Evolutionary conservation across 2,888 invertebrate species (phyloP).

Genomic region (Axea sp.): DNA sequence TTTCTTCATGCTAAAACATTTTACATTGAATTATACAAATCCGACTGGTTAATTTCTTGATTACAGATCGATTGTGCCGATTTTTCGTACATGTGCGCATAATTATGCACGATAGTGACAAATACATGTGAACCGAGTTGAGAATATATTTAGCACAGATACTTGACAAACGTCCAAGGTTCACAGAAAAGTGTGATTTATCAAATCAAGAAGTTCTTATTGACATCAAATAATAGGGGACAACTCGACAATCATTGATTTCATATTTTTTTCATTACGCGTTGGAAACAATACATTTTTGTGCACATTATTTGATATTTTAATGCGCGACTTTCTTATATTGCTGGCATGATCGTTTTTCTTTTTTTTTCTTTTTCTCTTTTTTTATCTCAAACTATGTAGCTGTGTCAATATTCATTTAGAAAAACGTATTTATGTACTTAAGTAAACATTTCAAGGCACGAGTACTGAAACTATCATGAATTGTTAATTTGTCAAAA

Average conservation of each 20-base stretch:
- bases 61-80: not conserved
- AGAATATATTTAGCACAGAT: constrained; percentile 48
- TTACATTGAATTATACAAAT: constrained; percentile 3
- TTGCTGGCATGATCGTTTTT: no score
- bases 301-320: not conserved
- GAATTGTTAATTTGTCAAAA: no score
- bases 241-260: constrained; percentile 48
- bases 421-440: no score
- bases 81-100: constrained; percentile 5
- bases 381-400: no score
- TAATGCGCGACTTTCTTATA: no score
- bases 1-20: not conserved
- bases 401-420: no score
- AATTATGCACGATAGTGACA: constrained; percentile 7
- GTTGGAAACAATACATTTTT: constrained; percentile 13
- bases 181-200: constrained; percentile 56
- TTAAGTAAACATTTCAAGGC: no score
- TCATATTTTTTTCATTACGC: constrained; percentile 12
- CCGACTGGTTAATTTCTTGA: constrained; percentile 1
- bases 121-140: constrained; percentile 10
- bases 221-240: constrained; percentile 53
- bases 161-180: constrained; percentile 52
- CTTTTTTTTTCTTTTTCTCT: no score
- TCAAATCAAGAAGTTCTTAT: constrained; percentile 43
- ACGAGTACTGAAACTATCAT: no score